Base-by-base conservation (phyloP, 2,888 invertebrate genomes). In the Ophion obscuratus region DNA sequence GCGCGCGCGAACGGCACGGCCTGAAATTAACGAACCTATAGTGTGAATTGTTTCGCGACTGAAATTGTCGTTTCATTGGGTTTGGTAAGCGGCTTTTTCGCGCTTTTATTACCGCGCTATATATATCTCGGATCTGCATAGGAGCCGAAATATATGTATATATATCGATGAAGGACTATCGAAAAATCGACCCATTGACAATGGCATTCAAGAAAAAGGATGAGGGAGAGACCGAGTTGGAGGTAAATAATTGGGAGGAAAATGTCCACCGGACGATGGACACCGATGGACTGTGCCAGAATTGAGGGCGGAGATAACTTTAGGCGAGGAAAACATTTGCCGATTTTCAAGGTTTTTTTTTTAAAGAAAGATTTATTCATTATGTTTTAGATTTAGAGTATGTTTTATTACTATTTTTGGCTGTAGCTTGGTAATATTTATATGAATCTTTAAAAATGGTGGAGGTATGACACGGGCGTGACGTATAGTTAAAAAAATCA, bases 1-100 rank as follows among this genome's bases (percentile, higher is more conserved):
- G 36, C 68, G n/a, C 36, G 27, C n/a, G 20, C 36, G 27, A 66
- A 59, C 61, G 40, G 66, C 73, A 59, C 31, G 70, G 77, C 84
- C 78, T 79, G 61, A 82, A 76, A 79, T 76, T 40, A 85, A 83
- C 62, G 44, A 76, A 85, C 70, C 57, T 17, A 80, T 62, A 85
- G 83, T 61, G 67, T 36, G 59, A 84, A 57, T 75, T n/a, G 31
- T 31, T 62, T 70, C 47, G 17, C 67, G 40, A 70, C 53, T 20
- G 27, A 14, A 70, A 61, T 68, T 57, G 61, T 40, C 70, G 61
- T 62, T 70, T 31, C 27, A 31, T 61, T 61, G 20, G 14, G 67
- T 61, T 68, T 59, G 27, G 40, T n/a, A 62, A 17, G 70, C 47
- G 70, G 31, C 24, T 36, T 40, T 20, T 36, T 36, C 68, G 44